Evolutionary conservation across 2,113 vertebrate species (phyloP).

Genomic region (Okapia johnstoni): DNA sequence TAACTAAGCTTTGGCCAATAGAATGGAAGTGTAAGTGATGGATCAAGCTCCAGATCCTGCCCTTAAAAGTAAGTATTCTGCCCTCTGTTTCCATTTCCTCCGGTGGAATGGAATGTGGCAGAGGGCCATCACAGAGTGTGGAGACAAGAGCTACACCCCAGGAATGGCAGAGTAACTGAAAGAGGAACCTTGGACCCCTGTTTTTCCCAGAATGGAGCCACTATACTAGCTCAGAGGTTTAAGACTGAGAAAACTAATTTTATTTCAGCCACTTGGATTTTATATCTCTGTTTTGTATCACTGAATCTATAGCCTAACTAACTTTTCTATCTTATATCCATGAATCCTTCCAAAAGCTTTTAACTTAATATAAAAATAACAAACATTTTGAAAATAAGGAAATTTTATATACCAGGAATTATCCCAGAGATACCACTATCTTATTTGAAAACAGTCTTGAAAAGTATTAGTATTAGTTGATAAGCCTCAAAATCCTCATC

Average conservation of each 20-base stretch:
- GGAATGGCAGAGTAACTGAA: neutral
- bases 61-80: neutral
- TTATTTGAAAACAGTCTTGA: neutral
- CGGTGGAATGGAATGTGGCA: neutral
- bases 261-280: neutral
- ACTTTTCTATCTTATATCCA: neutral
- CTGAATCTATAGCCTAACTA: neutral
- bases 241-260: neutral
- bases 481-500: neutral
- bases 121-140: accelerated
- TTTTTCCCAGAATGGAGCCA: neutral
- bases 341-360: neutral
- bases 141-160: too few relatives aligned
- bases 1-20: neutral
- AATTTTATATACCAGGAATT: neutral
- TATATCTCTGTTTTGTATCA: neutral
- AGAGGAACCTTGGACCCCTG: neutral
- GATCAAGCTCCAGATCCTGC: neutral
- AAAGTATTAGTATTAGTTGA: neutral
- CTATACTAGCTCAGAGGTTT: neutral
- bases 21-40: neutral
- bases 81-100: neutral
- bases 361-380: neutral
- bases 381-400: neutral
- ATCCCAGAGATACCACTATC: neutral